phyloP scores from a whole-genome alignment of 2,888 invertebrate species.

The Drosophila mercatorum region DNA sequence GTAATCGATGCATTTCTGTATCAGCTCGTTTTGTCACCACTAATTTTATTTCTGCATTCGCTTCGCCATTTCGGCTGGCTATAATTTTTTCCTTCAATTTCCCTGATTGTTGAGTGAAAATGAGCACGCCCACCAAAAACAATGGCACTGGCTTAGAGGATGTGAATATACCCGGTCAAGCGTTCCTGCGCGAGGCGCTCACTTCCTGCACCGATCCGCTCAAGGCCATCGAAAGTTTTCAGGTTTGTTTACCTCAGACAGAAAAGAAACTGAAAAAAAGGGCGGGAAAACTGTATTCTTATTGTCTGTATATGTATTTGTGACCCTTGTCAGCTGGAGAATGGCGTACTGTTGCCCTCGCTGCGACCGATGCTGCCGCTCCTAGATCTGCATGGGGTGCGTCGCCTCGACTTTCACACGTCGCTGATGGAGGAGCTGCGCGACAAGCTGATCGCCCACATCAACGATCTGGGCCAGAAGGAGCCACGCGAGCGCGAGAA shows the following conservation, averaged over 20 bases:
- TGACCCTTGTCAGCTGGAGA: constrained; percentile 88
- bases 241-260: constrained; percentile 74
- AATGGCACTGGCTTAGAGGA: constrained; percentile 90
- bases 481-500: constrained; percentile 87
- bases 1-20: background rate
- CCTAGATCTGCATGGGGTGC: constrained; percentile 97
- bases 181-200: constrained; percentile 93
- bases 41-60: constrained; percentile 11
- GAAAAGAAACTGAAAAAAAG: background rate
- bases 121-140: constrained; percentile 83
- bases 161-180: constrained; percentile 94
- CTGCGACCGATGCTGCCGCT: constrained; percentile 97
- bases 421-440: constrained; percentile 93
- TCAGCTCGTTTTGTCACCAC: background rate
- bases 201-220: constrained; percentile 98
- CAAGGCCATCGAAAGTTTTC: constrained; percentile 98
- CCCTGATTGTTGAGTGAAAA: constrained; percentile 39
- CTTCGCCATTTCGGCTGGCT: constrained; percentile 12
- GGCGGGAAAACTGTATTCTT: constrained; percentile 1
- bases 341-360: constrained; percentile 96
- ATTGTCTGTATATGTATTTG: background rate
- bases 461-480: constrained; percentile 90
- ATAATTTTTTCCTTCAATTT: background rate
- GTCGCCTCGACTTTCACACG: constrained; percentile 96
- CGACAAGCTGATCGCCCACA: constrained; percentile 90